These are phyloP conservation scores for Eupithecia vulgata DNA, from an alignment of 2,888 invertebrate genomes.

Conservation along the genomic window DNA sequence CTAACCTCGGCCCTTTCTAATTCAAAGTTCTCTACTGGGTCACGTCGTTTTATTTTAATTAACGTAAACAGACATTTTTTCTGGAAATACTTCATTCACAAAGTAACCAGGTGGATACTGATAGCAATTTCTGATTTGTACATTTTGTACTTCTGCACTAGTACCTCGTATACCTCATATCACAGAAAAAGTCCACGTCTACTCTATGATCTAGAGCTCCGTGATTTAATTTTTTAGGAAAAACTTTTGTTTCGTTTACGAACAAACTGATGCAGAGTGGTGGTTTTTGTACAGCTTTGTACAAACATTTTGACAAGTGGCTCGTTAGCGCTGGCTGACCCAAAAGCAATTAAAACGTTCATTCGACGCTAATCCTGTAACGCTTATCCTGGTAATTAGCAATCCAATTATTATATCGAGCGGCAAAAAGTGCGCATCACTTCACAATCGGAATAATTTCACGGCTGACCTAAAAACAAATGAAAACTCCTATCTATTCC, in stretches of 20 bases:
- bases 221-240: neutral
- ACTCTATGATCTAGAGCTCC: no score
- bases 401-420: slow-evolving; percentile 32
- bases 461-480: slow-evolving; percentile 2
- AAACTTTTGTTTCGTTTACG: neutral
- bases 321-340: slow-evolving; percentile 12
- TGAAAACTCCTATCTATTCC: neutral
- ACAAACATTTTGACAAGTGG: slow-evolving; percentile 3
- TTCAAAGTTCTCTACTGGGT: slow-evolving; percentile 1
- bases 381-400: slow-evolving; percentile 24
- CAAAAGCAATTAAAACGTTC: slow-evolving; percentile 20
- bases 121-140: neutral
- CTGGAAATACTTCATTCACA: neutral
- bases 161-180: no score
- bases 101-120: neutral
- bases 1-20: neutral
- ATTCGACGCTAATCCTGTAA: slow-evolving; percentile 20
- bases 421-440: slow-evolving; percentile 43
- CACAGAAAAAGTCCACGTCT: neutral
- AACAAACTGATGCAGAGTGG: neutral
- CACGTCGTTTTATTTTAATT: slow-evolving; percentile 6
- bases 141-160: neutral
- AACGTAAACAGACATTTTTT: neutral
- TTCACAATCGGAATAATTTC: slow-evolving; percentile 9
- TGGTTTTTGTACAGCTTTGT: neutral